Conservation (phyloP, 2,113 vertebrate species). For the Lutjanus erythropterus region DNA sequence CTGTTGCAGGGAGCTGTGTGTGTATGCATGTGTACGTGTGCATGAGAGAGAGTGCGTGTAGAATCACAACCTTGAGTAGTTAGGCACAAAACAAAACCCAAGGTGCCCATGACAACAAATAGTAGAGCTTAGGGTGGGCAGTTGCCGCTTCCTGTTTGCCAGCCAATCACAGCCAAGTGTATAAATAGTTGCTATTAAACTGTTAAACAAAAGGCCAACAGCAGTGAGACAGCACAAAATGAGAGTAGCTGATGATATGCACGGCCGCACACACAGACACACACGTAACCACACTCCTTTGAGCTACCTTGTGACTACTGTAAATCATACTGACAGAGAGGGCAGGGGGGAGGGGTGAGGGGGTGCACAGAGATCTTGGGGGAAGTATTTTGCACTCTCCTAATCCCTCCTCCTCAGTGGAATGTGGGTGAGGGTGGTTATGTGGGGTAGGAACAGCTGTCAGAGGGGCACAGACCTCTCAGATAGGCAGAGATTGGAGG, state of each 20-base stretch:
- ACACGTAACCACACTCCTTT: slow-evolving; percentile 14
- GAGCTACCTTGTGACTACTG: slow-evolving; percentile 65
- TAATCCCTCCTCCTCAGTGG: slow-evolving; percentile 24
- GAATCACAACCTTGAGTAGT: slow-evolving; percentile 12
- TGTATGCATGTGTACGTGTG: slow-evolving; percentile 29
- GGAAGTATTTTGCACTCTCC: slow-evolving; percentile 43
- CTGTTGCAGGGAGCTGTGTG: slow-evolving; percentile 57
- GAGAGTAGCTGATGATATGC: neutral
- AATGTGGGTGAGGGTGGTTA: slow-evolving; percentile 46
- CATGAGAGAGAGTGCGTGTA: neutral
- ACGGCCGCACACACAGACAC: neutral
- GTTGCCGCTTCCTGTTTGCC: slow-evolving; percentile 33
- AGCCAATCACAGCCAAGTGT: slow-evolving; percentile 43
- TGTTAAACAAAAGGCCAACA: slow-evolving; percentile 33
- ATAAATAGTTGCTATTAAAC: slow-evolving; percentile 42
- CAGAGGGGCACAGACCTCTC: neutral
- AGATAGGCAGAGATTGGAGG: slow-evolving; percentile 27
- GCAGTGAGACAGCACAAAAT: slow-evolving; percentile 26
- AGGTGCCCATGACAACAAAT: slow-evolving; percentile 62
- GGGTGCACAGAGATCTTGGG: slow-evolving; percentile 16
- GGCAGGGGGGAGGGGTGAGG: neutral
- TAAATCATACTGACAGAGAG: slow-evolving; percentile 56
- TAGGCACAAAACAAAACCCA: slow-evolving; percentile 54
- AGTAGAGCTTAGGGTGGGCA: slow-evolving; percentile 26
- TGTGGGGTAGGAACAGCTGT: slow-evolving; percentile 60